Conservation (phyloP, 2,113 vertebrate species). For the Gobio gobio region DNA sequence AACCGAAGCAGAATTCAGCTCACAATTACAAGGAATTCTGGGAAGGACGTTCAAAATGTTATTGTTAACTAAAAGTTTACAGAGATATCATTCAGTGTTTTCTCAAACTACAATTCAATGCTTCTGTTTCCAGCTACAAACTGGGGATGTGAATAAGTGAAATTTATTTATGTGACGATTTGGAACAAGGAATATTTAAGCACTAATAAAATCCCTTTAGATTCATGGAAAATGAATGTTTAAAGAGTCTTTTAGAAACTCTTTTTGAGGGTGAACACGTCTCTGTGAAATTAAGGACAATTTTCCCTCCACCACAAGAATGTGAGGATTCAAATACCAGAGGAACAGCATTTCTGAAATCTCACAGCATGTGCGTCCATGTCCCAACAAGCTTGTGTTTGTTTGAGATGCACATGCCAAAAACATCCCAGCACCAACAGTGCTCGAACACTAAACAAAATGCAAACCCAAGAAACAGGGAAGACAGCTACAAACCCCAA, state of each 20-base stretch:
- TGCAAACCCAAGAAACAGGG: conserved; percentile 36
- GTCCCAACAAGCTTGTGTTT: conserved; percentile 62
- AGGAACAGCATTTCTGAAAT: conserved; percentile 30
- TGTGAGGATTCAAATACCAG: conserved; percentile 54
- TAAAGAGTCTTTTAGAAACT: too few relatives aligned
- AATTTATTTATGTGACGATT: not conserved
- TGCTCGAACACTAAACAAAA: conserved; percentile 40
- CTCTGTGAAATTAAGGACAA: not conserved
- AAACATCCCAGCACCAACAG: conserved; percentile 3
- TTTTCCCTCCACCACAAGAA: conserved; percentile 65
- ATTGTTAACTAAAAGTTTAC: not conserved
- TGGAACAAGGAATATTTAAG: not conserved
- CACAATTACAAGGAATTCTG: not conserved
- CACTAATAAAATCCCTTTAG: not conserved
- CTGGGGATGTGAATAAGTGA: not conserved
- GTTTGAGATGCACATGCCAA: conserved; percentile 64
- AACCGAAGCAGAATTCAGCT: not conserved
- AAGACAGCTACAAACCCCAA: conserved; percentile 52
- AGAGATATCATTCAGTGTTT: not conserved
- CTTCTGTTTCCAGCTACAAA: not conserved
- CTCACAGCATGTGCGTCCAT: conserved; percentile 48
- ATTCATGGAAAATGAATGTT: not conserved
- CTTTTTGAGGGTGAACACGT: not conserved
- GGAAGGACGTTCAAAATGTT: not conserved
- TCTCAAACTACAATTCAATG: not conserved